These are phyloP conservation scores for Nowickia ferox DNA, from an alignment of 2,888 invertebrate genomes.

Conservation along the genomic window DNA sequence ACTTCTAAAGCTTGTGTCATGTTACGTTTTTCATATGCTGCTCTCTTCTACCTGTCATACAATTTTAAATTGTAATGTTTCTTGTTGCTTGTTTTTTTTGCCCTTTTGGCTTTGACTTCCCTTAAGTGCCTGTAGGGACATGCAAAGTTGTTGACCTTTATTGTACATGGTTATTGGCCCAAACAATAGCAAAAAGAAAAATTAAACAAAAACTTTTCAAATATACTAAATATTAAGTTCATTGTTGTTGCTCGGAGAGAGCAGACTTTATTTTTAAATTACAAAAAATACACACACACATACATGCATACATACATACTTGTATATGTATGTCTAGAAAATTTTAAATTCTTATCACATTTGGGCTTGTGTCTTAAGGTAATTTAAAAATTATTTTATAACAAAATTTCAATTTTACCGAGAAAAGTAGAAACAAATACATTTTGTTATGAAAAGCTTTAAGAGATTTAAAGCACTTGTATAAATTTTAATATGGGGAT, in stretches of 20 bases:
- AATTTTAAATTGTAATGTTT: constrained; percentile 17
- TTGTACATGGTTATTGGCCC: constrained; percentile 29
- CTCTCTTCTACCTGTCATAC: constrained; percentile 23
- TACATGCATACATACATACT: background rate
- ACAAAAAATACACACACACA: too few species aligned
- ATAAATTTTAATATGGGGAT: background rate
- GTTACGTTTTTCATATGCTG: constrained; percentile 29
- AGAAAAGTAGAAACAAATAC: background rate
- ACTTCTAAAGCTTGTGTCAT: constrained; percentile 3
- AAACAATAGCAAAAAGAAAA: background rate
- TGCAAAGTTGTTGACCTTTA: constrained; percentile 43
- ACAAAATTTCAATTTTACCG: constrained; percentile 1
- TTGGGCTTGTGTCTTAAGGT: background rate
- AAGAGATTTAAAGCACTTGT: background rate
- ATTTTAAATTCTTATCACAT: constrained; percentile 48
- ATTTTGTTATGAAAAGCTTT: background rate
- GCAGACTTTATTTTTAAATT: background rate
- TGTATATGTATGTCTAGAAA: background rate
- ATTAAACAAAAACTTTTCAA: constrained; percentile 9
- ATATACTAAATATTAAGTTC: constrained; percentile 13
- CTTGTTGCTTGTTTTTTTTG: background rate
- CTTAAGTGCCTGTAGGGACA: constrained; percentile 22
- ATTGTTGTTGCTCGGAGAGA: background rate
- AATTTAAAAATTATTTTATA: background rate
- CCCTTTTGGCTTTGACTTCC: background rate